A percentile compares a stretch with the other conserved stretches of the same genome.
Conservation (phyloP, 2,888 invertebrate genomes). For the Adelphocoris suturalis region DNA sequence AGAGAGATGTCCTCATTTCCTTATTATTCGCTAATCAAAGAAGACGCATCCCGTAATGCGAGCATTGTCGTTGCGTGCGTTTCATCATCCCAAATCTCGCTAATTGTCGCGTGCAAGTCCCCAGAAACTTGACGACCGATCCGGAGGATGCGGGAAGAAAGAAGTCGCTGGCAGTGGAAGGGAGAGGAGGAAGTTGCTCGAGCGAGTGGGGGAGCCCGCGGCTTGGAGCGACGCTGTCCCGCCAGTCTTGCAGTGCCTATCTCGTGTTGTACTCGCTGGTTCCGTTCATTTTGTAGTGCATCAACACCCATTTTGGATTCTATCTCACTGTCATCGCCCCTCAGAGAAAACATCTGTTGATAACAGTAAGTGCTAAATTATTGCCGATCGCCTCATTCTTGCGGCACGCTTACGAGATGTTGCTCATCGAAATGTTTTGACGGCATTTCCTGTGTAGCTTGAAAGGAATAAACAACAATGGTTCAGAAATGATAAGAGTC, state of each 20-base stretch:
- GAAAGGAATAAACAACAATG: too few relatives aligned
- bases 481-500: too few relatives aligned
- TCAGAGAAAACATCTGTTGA: conserved; percentile 36
- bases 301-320: conserved; percentile 57
- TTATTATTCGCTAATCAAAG: too few relatives aligned
- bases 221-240: conserved; percentile 57
- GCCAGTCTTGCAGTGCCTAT: conserved; percentile 64
- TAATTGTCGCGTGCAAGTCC: background rate
- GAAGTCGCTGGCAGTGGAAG: conserved; percentile 44
- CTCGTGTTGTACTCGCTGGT: conserved; percentile 59
- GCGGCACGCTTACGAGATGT: too few relatives aligned
- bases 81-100: too few relatives aligned
- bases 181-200: conserved; percentile 44
- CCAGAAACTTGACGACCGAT: background rate
- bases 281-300: conserved; percentile 58
- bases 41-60: too few relatives aligned
- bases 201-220: conserved; percentile 48
- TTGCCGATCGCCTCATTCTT: background rate
- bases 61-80: too few relatives aligned
- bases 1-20: too few relatives aligned
- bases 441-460: too few relatives aligned
- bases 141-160: conserved; percentile 17
- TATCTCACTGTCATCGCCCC: conserved; percentile 42
- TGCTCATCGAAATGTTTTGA: too few relatives aligned
- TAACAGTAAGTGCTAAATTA: conserved; percentile 8